Evolutionary conservation across 1,140 invertebrate species (phyloP).

Genomic region (Microplitis mediator): DNA sequence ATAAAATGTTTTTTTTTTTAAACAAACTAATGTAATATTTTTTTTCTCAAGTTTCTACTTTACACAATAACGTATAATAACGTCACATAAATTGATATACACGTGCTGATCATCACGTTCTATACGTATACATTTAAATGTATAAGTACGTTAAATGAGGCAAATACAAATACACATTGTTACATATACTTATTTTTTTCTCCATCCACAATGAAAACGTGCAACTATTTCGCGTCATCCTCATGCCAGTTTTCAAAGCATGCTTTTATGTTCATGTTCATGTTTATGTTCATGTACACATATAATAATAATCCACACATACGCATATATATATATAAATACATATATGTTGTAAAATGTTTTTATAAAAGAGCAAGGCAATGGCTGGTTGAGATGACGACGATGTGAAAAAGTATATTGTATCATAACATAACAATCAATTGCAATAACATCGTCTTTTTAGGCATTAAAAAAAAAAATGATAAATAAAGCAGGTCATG

Average conservation of each 20-base stretch:
- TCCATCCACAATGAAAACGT: not conserved
- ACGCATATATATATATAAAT: not conserved
- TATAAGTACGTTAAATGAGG: too few relatives aligned
- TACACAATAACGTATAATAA: not conserved
- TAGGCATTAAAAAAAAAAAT: not conserved
- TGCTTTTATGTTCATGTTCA: not conserved
- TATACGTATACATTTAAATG: too few relatives aligned
- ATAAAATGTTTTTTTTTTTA: constrained; percentile 21
- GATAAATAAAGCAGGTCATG: constrained; percentile 28
- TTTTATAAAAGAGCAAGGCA: not conserved
- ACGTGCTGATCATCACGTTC: too few relatives aligned
- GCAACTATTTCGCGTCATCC: not conserved
- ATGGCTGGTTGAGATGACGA: constrained; percentile 2
- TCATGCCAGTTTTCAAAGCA: constrained; percentile 5
- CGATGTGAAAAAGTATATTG: not conserved
- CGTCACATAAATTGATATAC: constrained; percentile 26
- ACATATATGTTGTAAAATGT: not conserved
- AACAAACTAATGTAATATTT: constrained; percentile 3
- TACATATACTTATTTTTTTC: not conserved
- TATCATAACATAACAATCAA: constrained; percentile 17
- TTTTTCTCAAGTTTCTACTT: not conserved
- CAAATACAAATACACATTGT: not conserved
- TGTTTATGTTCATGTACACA: too few relatives aligned
- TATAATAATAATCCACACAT: too few relatives aligned
- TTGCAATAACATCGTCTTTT: not conserved